phyloP scores from a whole-genome alignment of 1,140 invertebrate species.

The Ptiloglossa arizonensis region DNA sequence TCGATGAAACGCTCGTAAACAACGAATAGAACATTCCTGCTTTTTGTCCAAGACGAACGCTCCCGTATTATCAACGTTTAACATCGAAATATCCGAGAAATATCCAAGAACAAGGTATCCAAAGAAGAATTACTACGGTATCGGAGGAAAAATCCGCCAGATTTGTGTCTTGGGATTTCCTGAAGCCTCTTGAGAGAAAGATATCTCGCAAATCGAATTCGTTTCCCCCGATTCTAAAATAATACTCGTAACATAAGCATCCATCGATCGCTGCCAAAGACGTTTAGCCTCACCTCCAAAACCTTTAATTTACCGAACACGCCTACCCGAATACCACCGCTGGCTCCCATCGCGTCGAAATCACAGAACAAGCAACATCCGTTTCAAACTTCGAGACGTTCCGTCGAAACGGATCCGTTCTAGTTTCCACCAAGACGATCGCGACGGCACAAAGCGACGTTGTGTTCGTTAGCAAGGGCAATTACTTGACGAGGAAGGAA shows the following conservation, averaged over 20 bases:
- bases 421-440: slow-evolving; percentile 36
- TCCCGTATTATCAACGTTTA: too few species aligned
- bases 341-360: slow-evolving; percentile 13
- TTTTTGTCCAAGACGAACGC: too few species aligned
- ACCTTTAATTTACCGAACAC: not conserved
- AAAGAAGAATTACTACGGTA: too few species aligned
- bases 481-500: slow-evolving; percentile 35
- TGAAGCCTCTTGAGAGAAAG: too few species aligned
- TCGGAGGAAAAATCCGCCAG: too few species aligned
- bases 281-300: not conserved
- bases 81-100: too few species aligned
- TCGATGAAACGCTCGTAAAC: too few species aligned
- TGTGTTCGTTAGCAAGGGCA: slow-evolving; percentile 43
- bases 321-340: not conserved
- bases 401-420: slow-evolving; percentile 40
- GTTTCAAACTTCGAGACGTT: not conserved
- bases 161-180: too few species aligned
- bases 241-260: too few species aligned
- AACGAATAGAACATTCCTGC: too few species aligned
- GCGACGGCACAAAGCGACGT: slow-evolving; percentile 21
- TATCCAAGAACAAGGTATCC: too few species aligned
- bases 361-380: slow-evolving; percentile 38
- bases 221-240: not conserved
- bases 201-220: too few species aligned
- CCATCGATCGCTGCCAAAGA: not conserved